Evolutionary conservation across 2,888 invertebrate species (phyloP).

Genomic region (Lampropteryx suffumata): DNA sequence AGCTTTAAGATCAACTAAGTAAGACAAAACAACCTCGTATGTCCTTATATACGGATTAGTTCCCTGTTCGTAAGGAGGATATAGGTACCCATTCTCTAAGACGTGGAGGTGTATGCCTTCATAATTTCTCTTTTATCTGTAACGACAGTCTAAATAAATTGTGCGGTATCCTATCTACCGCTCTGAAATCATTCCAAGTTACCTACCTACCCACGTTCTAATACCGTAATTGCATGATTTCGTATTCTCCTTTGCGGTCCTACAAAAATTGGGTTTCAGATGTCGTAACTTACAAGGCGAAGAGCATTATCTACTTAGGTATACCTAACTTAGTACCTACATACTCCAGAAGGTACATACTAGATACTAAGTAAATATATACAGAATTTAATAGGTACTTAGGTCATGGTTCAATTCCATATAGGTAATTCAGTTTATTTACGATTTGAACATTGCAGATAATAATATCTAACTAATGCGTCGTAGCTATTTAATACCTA

Average conservation of each 20-base stretch:
- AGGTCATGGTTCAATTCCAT: no score
- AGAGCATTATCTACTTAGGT: not conserved
- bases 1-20: not conserved
- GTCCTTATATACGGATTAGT: constrained; percentile 1
- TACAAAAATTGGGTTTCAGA: constrained; percentile 12
- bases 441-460: no score
- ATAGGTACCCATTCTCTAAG: not conserved
- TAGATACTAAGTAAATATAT: no score
- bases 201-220: constrained; percentile 5
- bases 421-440: no score
- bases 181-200: constrained; percentile 11
- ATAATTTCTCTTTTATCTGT: constrained; percentile 13
- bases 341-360: not conserved
- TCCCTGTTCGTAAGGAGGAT: constrained; percentile 1
- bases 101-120: constrained; percentile 5
- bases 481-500: no score
- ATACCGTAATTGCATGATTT: constrained; percentile 16
- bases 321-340: not conserved
- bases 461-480: no score
- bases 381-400: no score
- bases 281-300: constrained; percentile 4
- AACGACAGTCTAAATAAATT: constrained; percentile 23
- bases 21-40: constrained; percentile 9
- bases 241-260: constrained; percentile 15
- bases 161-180: constrained; percentile 8